Base-by-base conservation (phyloP, 2,888 invertebrate genomes). In the Acleris laterana region DNA sequence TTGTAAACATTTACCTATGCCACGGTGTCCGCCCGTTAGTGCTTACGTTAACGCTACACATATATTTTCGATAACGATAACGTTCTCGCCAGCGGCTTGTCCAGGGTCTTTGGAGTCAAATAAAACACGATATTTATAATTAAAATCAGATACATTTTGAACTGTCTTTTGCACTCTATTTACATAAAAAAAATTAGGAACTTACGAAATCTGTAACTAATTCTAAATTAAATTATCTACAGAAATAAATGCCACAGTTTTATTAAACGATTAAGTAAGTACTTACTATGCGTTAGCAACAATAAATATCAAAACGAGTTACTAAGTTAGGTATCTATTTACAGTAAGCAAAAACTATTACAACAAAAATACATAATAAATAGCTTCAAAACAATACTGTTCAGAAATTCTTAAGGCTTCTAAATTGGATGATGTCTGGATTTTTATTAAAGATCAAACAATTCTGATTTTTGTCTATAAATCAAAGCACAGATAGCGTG, bases 141-240 rank as follows among this genome's bases (percentile, higher is more conserved):
- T 42, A 63, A 65, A 46, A 62, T 52, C 60, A 46, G 51, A 38
- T 62, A 49, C 19, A 62, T 66, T 66, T 57, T 61, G 20, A 56
- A 65, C 20, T 51, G 46, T 62, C 56, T 62, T 56, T 62, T 61
- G 60, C 64, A 68, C 64, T 52, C 51, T 64, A 61, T 68, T 63
- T 68, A 61, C 68, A 68, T 42, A 63, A 49, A 57, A 42, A 49
- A 57, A 57, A 38, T 57, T 68, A 68, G 68, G 68, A 68, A 68
- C 68, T 61, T 68, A 68, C 38, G 44, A 49, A 57, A 52, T 52
- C 38, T 25, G n/a, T 25, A 32, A 46, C 48, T 46, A 38, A 38
- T n/a, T 28, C 32, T 55, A 50, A 53, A 60, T 66, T 59, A 50
- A 63, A 46, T 56, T 68, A 64, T 38, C 44, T 64, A 68, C 16